Conservation (phyloP, 2,888 invertebrate genomes). For the Amphipoea oculea region DNA sequence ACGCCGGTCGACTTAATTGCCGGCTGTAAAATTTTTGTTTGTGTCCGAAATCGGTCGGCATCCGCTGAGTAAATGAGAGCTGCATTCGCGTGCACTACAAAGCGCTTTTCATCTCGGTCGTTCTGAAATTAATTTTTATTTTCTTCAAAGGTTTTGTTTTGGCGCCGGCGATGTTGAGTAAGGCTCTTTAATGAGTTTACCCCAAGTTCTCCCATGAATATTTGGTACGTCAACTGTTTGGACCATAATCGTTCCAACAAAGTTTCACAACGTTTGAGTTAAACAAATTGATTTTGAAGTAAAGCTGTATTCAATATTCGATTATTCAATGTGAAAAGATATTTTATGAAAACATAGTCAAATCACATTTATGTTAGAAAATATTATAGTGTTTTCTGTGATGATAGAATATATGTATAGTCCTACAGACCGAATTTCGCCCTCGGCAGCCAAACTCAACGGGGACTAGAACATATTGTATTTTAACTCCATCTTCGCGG, state of each 20-base stretch:
- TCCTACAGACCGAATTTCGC: neutral
- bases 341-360: constrained; percentile 19
- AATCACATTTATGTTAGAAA: constrained; percentile 36
- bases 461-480: neutral
- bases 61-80: constrained; percentile 74
- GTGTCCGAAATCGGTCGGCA: constrained; percentile 75
- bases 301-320: constrained; percentile 32
- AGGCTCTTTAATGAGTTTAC: constrained; percentile 70
- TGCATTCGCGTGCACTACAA: constrained; percentile 71
- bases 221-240: constrained; percentile 42
- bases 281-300: constrained; percentile 27
- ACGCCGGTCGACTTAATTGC: constrained; percentile 75
- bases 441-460: neutral
- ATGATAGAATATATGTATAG: constrained; percentile 4
- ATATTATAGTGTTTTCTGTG: constrained; percentile 20
- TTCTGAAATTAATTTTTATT: constrained; percentile 67
- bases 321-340: constrained; percentile 20
- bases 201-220: constrained; percentile 52
- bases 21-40: constrained; percentile 79
- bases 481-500: neutral
- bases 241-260: constrained; percentile 32
- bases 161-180: constrained; percentile 57
- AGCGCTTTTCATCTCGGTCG: constrained; percentile 71
- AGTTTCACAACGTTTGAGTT: constrained; percentile 27
- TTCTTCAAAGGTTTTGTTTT: constrained; percentile 70